These are phyloP conservation scores for Eurois occulta DNA, from an alignment of 2,888 invertebrate genomes.

Conservation along the genomic window DNA sequence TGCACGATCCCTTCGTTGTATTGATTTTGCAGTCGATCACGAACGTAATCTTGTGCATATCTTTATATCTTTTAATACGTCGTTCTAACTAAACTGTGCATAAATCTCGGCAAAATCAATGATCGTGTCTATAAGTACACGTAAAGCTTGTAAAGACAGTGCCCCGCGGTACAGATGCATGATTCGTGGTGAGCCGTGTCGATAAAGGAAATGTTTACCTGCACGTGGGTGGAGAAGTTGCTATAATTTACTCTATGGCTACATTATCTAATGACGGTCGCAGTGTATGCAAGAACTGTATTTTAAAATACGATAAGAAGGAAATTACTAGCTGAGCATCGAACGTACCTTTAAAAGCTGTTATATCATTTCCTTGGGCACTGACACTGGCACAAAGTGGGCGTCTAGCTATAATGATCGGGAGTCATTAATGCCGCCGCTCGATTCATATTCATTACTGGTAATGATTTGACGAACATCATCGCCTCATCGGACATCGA, in stretches of 20 bases:
- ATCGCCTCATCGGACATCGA: conserved; percentile 53
- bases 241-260: conserved; percentile 79
- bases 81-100: conserved; percentile 56
- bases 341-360: conserved; percentile 69
- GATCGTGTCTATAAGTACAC: conserved; percentile 68
- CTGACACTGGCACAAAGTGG: conserved; percentile 62
- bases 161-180: conserved; percentile 70
- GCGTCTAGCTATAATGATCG: conserved; percentile 69
- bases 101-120: conserved; percentile 60
- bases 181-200: conserved; percentile 67
- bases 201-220: conserved; percentile 72
- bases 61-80: conserved; percentile 74
- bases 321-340: conserved; percentile 67
- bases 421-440: conserved; percentile 54
- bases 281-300: conserved; percentile 74
- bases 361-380: conserved; percentile 71
- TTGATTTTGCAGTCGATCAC: conserved; percentile 87
- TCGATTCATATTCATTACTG: conserved; percentile 70
- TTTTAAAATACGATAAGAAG: conserved; percentile 71
- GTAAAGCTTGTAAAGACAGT: conserved; percentile 67
- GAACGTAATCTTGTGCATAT: conserved; percentile 79
- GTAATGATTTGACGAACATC: conserved; percentile 63
- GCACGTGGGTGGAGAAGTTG: conserved; percentile 68
- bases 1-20: conserved; percentile 86
- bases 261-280: conserved; percentile 76